phyloP scores from a whole-genome alignment of 2,797 vertebrate genomes.

The Stomatorhinus walkeri region DNA sequence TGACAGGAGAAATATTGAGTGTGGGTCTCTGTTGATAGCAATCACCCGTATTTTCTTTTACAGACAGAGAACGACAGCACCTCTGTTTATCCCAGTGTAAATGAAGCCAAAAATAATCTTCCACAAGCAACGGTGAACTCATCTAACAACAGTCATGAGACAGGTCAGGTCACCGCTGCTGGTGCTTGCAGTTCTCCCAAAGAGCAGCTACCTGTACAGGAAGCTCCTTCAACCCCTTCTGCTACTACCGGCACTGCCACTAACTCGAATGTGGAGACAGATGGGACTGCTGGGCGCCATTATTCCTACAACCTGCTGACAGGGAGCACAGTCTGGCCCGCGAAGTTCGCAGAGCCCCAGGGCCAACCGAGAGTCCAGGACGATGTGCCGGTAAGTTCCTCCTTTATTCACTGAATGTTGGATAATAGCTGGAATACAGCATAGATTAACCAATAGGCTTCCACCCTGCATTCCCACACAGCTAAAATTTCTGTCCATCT shows the following conservation, averaged over 20 bases:
- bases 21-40: not conserved
- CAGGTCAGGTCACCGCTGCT: not conserved
- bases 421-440: not conserved
- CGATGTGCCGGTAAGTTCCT: conserved; percentile 58
- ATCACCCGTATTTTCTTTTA: not conserved
- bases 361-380: conserved; percentile 9
- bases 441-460: not conserved
- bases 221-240: conserved; percentile 53
- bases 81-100: conserved; percentile 70
- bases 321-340: not conserved
- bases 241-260: conserved; percentile 46
- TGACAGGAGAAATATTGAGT: not conserved
- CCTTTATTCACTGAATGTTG: not conserved
- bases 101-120: conserved; percentile 51
- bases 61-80: conserved; percentile 36
- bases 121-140: rapidly evolving
- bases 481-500: not conserved
- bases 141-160: not conserved
- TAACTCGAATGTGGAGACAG: conserved; percentile 68
- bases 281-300: conserved; percentile 61
- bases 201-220: not conserved
- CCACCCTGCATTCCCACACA: not conserved
- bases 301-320: conserved; percentile 30
- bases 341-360: conserved; percentile 58
- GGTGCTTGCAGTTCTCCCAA: not conserved